phyloP scores from a whole-genome alignment of 2,888 invertebrate genomes.

The Gymnoscelis rufifasciata region DNA sequence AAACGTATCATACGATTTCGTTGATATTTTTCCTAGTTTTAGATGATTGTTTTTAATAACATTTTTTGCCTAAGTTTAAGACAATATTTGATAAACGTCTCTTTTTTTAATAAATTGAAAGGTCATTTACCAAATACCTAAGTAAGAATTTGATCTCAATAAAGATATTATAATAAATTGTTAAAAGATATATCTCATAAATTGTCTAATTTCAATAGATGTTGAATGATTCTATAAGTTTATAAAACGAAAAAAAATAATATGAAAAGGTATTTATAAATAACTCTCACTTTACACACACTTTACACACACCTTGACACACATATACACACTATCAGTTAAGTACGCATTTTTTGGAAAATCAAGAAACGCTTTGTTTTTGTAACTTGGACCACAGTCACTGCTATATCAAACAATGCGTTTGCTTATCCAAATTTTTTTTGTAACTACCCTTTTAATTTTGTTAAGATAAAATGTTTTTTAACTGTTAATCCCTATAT shows the following conservation, averaged over 20 bases:
- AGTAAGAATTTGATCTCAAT: not conserved
- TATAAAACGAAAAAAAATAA: not conserved
- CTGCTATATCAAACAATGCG: no score
- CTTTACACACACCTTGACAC: no score
- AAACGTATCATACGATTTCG: not conserved
- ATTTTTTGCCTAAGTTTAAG: not conserved
- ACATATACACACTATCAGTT: no score
- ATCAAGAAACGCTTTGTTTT: no score
- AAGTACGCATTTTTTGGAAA: no score
- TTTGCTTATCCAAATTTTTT: no score
- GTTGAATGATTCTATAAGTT: not conserved
- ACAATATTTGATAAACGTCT: not conserved
- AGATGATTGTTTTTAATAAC: not conserved
- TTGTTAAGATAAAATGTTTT: no score
- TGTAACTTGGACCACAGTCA: no score
- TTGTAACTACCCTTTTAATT: no score
- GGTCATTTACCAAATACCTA: no score
- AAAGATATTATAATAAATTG: not conserved
- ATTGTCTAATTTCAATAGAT: not conserved
- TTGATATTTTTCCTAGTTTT: not conserved
- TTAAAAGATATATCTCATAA: not conserved
- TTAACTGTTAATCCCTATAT: no score
- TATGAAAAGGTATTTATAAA: not conserved
- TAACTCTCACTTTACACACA: no score
- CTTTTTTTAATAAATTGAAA: not conserved